Conservation (phyloP, 2,888 invertebrate genomes). For the Ectobius pallidus region DNA sequence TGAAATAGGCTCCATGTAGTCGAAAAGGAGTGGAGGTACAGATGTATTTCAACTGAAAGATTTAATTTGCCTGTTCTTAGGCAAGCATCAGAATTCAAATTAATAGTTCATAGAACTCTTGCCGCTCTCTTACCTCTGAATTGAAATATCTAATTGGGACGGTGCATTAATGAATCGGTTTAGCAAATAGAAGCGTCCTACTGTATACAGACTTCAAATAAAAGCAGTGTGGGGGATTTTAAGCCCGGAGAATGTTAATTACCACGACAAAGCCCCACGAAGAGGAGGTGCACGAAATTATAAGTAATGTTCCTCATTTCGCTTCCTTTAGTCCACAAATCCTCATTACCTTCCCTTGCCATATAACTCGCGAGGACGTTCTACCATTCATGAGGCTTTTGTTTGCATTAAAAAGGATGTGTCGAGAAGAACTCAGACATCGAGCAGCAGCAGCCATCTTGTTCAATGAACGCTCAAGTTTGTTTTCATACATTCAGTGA, state of each 20-base stretch:
- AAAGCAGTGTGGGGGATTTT: background rate
- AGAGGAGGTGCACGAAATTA: background rate
- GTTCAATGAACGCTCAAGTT: too few relatives aligned
- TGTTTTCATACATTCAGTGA: too few relatives aligned
- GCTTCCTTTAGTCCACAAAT: conserved; percentile 4
- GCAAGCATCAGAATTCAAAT: too few relatives aligned
- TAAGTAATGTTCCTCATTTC: conserved; percentile 2
- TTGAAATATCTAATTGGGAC: too few relatives aligned
- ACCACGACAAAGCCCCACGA: background rate
- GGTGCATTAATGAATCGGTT: too few relatives aligned
- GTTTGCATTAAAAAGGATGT: conserved; percentile 9
- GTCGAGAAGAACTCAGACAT: background rate
- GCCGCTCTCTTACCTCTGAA: too few relatives aligned
- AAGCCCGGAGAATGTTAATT: conserved; percentile 4
- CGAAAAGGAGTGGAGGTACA: too few relatives aligned
- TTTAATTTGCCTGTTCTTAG: too few relatives aligned
- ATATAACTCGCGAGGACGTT: background rate
- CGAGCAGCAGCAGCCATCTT: conserved; percentile 12
- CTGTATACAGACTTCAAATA: background rate
- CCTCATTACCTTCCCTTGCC: background rate
- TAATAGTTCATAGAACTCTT: too few relatives aligned
- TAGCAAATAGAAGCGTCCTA: too few relatives aligned
- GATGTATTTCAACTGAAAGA: too few relatives aligned
- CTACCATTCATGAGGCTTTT: background rate
- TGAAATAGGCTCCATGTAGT: too few relatives aligned